Percentiles rank a stretch among this genome's conserved stretches.
Conservation (phyloP, 1,140 invertebrate species). For the Drosophila repletoides region DNA sequence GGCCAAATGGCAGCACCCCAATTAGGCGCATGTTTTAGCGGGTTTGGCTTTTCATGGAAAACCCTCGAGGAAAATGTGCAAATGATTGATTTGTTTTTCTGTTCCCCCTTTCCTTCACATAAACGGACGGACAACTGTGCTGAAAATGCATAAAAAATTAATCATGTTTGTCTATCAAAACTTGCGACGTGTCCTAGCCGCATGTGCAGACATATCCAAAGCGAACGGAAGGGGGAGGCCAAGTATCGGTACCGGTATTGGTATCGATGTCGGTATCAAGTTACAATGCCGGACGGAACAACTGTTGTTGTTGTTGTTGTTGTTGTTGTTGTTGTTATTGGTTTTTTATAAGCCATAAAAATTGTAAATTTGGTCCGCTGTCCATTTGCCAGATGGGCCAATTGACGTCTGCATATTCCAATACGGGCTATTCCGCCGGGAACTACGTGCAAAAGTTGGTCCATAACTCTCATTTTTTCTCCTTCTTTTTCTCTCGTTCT, state of each 20-base stretch:
- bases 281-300: conserved; percentile 14
- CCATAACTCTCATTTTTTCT: conserved; percentile 53
- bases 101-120: conserved; percentile 9
- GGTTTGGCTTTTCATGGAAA: conserved; percentile 35
- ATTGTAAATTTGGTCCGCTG: conserved; percentile 66
- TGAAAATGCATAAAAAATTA: conserved; percentile 55
- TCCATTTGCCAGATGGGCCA: conserved; percentile 68
- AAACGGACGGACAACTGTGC: conserved; percentile 4
- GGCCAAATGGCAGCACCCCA: conserved; percentile 69
- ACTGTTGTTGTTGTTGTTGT: not conserved
- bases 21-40: conserved; percentile 51
- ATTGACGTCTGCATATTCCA: conserved; percentile 42
- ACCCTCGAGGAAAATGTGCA: conserved; percentile 32
- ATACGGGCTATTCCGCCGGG: conserved; percentile 33
- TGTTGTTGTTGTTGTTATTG: conserved; percentile 61
- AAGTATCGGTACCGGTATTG: conserved; percentile 10
- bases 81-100: conserved; percentile 66
- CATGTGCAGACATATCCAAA: conserved; percentile 5
- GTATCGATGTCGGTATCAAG: conserved; percentile 11
- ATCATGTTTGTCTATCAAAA: conserved; percentile 60
- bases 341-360: conserved; percentile 78
- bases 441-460: conserved; percentile 16
- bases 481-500: not conserved
- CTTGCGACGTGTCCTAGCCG: conserved; percentile 24
- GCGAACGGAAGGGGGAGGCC: not conserved